Evolutionary conservation across 2,113 vertebrate species (phyloP), one percentile per base, ranked within the genome.

Genomic region (Cnemophilus loriae): DNA sequence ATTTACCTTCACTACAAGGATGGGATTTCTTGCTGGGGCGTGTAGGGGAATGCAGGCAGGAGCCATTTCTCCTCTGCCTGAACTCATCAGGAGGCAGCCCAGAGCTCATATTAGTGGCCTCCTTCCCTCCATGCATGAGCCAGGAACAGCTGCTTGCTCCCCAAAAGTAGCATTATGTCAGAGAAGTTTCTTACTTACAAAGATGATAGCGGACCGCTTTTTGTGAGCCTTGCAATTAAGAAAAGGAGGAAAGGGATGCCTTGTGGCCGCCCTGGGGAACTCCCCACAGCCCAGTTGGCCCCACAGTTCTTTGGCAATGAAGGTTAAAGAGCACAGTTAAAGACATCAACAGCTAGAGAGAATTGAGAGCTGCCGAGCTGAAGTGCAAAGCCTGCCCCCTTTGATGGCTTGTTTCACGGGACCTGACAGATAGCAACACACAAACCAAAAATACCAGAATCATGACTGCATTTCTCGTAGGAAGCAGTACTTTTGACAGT

Each of bases 31-130:
- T 69, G 35, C 42, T 27, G 53, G 7, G 13, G 6, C 16, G 5
- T 12, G 6, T 1, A 74, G 30, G 24, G 35, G 35, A 67, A 35
- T 13, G 21, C n/a, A 85, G 28, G 63, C 7, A 22, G 7, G 1
- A 24, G 3, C 1, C 6, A 23, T 30, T 65, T 69, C 37, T 70
- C 19, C 16, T 60, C 20, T 64, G 35, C 42, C 32, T 60, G 21
- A 59, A 26, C 30, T 44, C 57, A 33, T 17, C 35, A 41, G 17
- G 26, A 65, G 15, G 23, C 19, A 63, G 30, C 33, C 20, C 42
- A 53, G 55, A 61, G 16, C 7, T 47, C 13, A 0, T 7, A 5
- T 4, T 1, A 30, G 46, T 17, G 13, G 11, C 49, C 37, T 57
- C 27, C 24, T 46, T 22, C 35, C 37, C 65, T 35, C 49, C 1